These are phyloP conservation scores for Eupithecia abbreviata DNA, from an alignment of 2,888 invertebrate species.

Conservation along the genomic window DNA sequence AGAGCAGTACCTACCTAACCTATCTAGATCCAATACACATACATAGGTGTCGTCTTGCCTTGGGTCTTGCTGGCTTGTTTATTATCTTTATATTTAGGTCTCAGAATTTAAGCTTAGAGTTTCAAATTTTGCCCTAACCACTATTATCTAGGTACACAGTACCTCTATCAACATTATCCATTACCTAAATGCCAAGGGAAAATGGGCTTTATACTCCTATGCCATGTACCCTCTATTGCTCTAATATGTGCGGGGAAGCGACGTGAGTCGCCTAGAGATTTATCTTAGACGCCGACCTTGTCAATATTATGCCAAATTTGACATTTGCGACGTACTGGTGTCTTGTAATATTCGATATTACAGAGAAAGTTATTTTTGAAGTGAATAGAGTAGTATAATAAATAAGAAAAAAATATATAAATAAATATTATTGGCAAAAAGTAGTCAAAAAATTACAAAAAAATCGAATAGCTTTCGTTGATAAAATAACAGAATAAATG, in stretches of 20 bases:
- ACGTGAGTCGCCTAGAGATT: conserved; percentile 52
- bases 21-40: neutral
- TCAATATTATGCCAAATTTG: conserved; percentile 51
- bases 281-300: conserved; percentile 50
- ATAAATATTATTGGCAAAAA: too few relatives aligned
- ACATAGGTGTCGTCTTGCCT: neutral
- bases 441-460: too few relatives aligned
- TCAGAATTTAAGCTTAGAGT: neutral
- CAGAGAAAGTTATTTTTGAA: neutral
- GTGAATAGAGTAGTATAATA: neutral
- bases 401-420: too few relatives aligned
- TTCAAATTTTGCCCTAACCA: neutral
- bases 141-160: conserved; percentile 20
- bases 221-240: conserved; percentile 29
- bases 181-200: conserved; percentile 38
- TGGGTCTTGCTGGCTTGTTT: neutral
- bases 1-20: neutral
- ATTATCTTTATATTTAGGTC: neutral
- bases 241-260: conserved; percentile 30
- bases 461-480: too few relatives aligned
- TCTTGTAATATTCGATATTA: neutral
- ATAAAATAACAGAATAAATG: too few relatives aligned
- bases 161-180: conserved; percentile 42
- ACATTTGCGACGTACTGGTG: conserved; percentile 1
- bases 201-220: conserved; percentile 32